phyloP scores from a whole-genome alignment of 1,140 invertebrate species.

The Dendrolimus punctatus region DNA sequence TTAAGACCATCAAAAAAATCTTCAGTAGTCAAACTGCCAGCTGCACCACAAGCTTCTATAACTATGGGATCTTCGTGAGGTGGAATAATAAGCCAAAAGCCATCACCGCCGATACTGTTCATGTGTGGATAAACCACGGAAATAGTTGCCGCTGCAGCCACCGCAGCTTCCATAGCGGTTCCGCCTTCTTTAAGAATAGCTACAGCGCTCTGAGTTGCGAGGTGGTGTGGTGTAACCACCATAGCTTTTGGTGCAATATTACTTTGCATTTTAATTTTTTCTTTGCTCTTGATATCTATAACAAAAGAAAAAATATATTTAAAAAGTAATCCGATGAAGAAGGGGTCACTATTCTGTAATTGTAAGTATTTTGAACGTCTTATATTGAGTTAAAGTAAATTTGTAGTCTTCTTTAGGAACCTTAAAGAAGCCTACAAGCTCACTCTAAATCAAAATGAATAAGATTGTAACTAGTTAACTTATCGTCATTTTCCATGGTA shows the following conservation, averaged over 20 bases:
- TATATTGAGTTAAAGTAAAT: no score
- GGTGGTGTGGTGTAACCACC: constrained; percentile 60
- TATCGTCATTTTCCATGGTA: no score
- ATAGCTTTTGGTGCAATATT: constrained; percentile 40
- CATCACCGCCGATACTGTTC: constrained; percentile 55
- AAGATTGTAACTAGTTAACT: no score
- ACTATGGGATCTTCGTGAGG: constrained; percentile 42
- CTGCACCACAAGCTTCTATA: constrained; percentile 54
- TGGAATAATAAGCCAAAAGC: constrained; percentile 56
- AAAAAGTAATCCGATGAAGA: not conserved
- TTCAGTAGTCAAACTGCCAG: constrained; percentile 39
- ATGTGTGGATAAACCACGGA: constrained; percentile 56
- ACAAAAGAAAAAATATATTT: constrained; percentile 1
- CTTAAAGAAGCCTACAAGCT: no score
- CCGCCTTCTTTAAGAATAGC: constrained; percentile 51
- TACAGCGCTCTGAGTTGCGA: constrained; percentile 48
- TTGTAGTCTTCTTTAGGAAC: no score
- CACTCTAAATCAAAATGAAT: no score
- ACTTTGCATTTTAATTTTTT: constrained; percentile 31
- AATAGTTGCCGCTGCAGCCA: constrained; percentile 54
- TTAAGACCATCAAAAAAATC: constrained; percentile 32
- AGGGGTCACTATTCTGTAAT: no score
- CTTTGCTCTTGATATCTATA: not conserved
- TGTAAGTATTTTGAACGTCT: no score
- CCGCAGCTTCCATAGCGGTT: constrained; percentile 54